Base-by-base conservation (phyloP, 2,888 invertebrate species). In the Plebejus argus region DNA sequence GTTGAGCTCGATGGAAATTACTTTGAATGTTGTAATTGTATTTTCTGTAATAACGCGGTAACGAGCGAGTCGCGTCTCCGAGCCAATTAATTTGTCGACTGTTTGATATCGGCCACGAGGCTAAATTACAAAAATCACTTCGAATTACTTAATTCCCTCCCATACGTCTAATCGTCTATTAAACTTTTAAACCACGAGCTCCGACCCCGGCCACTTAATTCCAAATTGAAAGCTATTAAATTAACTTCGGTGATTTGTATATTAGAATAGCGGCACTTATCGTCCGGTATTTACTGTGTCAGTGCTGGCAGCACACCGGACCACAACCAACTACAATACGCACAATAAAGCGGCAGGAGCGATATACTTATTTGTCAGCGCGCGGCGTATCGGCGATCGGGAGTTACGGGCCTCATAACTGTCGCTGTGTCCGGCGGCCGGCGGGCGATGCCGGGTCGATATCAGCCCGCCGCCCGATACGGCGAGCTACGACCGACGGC, bases 351-450 rank as follows among this genome's bases (percentile, higher is more conserved):
- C 23, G 28, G 28, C 61, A 23, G 20, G 20, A 23, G 61, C 66
- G 66, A 33, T 66, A 66, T 66, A 28, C 33, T 66, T 66, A 66
- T 66, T 66, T 28, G 66, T 66, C 66, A 66, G 66, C 28, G 66
- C 66, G 6, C 66, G 28, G 28, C 66, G 66, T 66, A 66, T 66
- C 66, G 28, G 66, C 28, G 28, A 66, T 66, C 66, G 6, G 66
- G 66, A 66, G 66, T 66, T 66, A 66, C 28, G 7, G 66, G 23
- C 28, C 66, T 66, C 66, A 66, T 66, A 66, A 66, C 28, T 66
- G 66, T 66, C 66, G 66, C 66, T 1, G 28, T 5, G 66, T 5
- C 18, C 28, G 66, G 66, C 66, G 28, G 66, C 66, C 66, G 20
- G 66, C 28, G 28, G 66, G 23, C 66, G 66, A 66, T 66, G 28